These are phyloP conservation scores for Cherax destructor DNA, from an alignment of 1,140 invertebrate genomes.

Conservation along the genomic window DNA sequence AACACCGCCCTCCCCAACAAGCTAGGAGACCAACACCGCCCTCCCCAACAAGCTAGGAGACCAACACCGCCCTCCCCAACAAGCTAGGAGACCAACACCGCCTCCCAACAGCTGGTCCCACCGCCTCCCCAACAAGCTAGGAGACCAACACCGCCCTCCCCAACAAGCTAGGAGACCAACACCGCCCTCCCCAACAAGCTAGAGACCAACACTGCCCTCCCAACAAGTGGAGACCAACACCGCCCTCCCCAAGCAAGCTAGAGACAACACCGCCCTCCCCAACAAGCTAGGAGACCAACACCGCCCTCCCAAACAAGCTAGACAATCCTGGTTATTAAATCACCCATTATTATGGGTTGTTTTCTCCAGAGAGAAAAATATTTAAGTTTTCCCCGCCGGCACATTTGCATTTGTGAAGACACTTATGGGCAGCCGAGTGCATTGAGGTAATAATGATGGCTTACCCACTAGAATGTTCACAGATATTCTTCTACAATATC, in stretches of 20 bases:
- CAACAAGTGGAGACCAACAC: not conserved
- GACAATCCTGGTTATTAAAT: not conserved
- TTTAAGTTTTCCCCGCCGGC: not conserved
- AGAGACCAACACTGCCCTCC: not conserved
- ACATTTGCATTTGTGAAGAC: not conserved
- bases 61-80: too few species aligned
- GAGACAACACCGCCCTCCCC: too few species aligned
- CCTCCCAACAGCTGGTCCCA: too few species aligned
- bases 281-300: too few species aligned
- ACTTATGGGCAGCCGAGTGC: not conserved
- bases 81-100: not conserved
- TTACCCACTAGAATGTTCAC: not conserved
- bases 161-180: not conserved
- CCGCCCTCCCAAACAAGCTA: not conserved
- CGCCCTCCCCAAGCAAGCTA: too few species aligned
- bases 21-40: not conserved
- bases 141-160: too few species aligned
- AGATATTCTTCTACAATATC: too few species aligned
- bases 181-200: too few species aligned
- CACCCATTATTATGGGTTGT: not conserved
- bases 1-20: too few species aligned
- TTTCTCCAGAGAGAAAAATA: not conserved
- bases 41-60: not conserved
- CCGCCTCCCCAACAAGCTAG: not conserved
- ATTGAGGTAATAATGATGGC: not conserved